Evolutionary conservation across 2,113 vertebrate species (phyloP), one percentile per base, ranked within the genome.

Genomic region (Mastomys natalensis): DNA sequence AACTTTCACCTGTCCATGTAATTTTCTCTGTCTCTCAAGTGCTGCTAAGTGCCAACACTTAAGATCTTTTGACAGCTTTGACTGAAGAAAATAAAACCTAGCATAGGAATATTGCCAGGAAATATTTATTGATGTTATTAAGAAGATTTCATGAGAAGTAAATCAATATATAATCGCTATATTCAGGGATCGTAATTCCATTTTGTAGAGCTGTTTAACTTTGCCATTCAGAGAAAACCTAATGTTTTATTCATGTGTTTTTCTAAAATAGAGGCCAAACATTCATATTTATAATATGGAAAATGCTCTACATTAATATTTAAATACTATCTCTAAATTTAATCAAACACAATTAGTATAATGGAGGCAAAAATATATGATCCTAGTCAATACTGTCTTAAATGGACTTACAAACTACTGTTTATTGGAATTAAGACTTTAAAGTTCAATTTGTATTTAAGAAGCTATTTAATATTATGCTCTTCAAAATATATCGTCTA

Each of bases 231-330:
- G 81, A 97, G 58, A 48, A 92, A 96, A 87, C 16, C 43, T 93
- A 84, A 98, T 98, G 88, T 97, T 98, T 98, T 97, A 98, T 97
- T 97, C 94, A 97, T 97, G 62, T 97, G n/a, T 77, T 96, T 95
- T 87, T 98, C 87, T 81, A 5, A 93, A 95, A 95, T 86, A 92
- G 85, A 95, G 58, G 60, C 95, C 70, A 97, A 93, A 78, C 90
- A 97, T 95, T 97, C 97, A 87, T 97, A 97, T 98, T 97, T 97
- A 96, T 96, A 95, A 95, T 95, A 96, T 82, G 45, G 94, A 96
- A 96, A 93, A 96, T 78, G 68, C 34, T 12, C 16, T 5, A 84
- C 29, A 98, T 97, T 95, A 97, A 97, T 97, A 97, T 97, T 98
- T 97, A 97, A 97, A 95, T 95, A 93, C 82, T 92, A 37, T 90